These are phyloP conservation scores for Pollachius pollachius DNA, from an alignment of 2,113 vertebrate genomes.

Conservation along the genomic window DNA sequence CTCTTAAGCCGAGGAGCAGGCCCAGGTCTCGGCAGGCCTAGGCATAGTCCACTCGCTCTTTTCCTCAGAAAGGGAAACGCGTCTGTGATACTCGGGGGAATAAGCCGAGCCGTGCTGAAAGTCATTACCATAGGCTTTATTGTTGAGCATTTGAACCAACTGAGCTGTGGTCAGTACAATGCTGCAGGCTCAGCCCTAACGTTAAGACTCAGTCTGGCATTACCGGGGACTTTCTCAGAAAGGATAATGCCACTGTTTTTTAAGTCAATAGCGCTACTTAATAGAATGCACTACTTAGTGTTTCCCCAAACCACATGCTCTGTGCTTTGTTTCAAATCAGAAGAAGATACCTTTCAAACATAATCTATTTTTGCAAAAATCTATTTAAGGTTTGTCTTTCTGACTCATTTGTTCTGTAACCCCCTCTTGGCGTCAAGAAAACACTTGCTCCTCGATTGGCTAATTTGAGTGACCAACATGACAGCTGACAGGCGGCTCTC, in stretches of 20 bases:
- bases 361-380: too few relatives aligned
- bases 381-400: too few relatives aligned
- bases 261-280: too few relatives aligned
- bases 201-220: neutral
- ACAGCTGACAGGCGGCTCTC: too few relatives aligned
- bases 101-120: conserved; percentile 23
- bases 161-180: conserved; percentile 32
- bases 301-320: too few relatives aligned
- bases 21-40: conserved; percentile 48
- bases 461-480: too few relatives aligned
- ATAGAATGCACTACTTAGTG: too few relatives aligned
- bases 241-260: conserved; percentile 5
- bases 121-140: conserved; percentile 30
- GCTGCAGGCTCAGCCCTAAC: conserved; percentile 16
- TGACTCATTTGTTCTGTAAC: too few relatives aligned
- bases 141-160: conserved; percentile 27
- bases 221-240: neutral
- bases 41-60: conserved; percentile 44
- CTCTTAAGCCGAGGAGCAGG: conserved; percentile 61
- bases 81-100: conserved; percentile 37
- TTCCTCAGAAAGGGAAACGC: conserved; percentile 32
- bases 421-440: too few relatives aligned
- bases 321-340: too few relatives aligned
- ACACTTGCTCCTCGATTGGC: too few relatives aligned
- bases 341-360: too few relatives aligned